Percentiles rank a stretch among this genome's conserved stretches.
Conservation (phyloP, 2,797 vertebrate genomes). For the Falco naumanni region DNA sequence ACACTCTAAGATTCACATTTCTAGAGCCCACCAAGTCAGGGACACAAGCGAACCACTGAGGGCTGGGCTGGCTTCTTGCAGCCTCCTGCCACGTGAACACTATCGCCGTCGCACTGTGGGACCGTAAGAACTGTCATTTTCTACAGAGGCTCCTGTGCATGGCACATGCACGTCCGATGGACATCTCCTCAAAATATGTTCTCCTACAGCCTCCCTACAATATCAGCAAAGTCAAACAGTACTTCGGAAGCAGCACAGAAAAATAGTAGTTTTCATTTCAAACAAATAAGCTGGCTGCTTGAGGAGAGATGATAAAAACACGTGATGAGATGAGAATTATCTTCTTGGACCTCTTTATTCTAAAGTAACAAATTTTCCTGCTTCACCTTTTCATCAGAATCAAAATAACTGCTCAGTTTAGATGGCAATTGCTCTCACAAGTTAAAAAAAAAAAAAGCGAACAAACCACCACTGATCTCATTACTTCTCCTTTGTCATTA, state of each 20-base stretch:
- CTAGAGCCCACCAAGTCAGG: neutral
- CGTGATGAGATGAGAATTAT: neutral
- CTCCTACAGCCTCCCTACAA: neutral
- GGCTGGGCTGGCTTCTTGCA: neutral
- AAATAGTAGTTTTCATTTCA: neutral
- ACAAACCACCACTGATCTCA: neutral
- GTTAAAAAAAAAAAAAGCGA: neutral
- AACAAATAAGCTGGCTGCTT: neutral
- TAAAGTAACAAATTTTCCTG: neutral
- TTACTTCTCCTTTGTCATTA: neutral
- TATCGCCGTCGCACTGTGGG: accelerated
- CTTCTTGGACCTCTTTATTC: neutral
- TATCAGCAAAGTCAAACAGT: neutral
- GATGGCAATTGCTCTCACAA: neutral
- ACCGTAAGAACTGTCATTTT: neutral
- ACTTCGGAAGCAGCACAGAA: neutral
- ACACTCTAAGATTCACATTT: neutral
- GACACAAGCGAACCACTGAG: neutral
- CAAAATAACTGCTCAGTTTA: neutral
- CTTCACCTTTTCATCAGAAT: neutral
- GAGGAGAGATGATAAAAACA: neutral
- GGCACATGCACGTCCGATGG: neutral
- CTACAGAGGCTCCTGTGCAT: neutral
- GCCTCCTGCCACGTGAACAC: neutral
- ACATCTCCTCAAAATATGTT: neutral